Evolutionary conservation across 2,888 invertebrate species (phyloP).

Genomic region (Baccha elongata): DNA sequence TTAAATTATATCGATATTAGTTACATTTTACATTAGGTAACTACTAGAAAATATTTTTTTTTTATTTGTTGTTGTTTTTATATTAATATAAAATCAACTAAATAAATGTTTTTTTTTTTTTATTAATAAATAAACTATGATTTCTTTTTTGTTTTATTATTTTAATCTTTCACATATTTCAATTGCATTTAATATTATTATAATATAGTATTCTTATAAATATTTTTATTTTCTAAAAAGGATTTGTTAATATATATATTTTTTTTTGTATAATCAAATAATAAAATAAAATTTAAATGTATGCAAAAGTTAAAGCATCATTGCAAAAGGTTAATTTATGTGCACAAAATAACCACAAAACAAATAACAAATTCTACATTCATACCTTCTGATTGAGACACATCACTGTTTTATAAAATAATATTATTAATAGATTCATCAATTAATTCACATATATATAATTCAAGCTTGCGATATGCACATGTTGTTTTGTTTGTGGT

Average conservation of each 20-base stretch:
- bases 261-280: constrained; percentile 28
- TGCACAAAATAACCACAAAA: constrained; percentile 67
- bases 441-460: no score
- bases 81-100: constrained; percentile 63
- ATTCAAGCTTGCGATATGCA: no score
- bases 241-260: constrained; percentile 7
- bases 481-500: constrained; percentile 57
- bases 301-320: constrained; percentile 55
- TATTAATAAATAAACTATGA: constrained; percentile 64
- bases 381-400: no score
- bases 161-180: constrained; percentile 39
- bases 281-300: constrained; percentile 13
- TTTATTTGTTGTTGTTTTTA: constrained; percentile 4
- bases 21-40: constrained; percentile 48
- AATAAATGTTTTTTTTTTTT: constrained; percentile 25
- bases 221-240: constrained; percentile 25
- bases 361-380: constrained; percentile 25
- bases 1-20: constrained; percentile 40
- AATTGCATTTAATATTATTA: constrained; percentile 51
- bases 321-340: constrained; percentile 64
- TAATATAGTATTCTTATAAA: constrained; percentile 45
- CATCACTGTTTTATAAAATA: neutral
- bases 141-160: constrained; percentile 19
- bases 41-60: constrained; percentile 48
- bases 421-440: no score